Conservation (phyloP, 1,140 invertebrate genomes). For the Thaumatotibia leucotreta region DNA sequence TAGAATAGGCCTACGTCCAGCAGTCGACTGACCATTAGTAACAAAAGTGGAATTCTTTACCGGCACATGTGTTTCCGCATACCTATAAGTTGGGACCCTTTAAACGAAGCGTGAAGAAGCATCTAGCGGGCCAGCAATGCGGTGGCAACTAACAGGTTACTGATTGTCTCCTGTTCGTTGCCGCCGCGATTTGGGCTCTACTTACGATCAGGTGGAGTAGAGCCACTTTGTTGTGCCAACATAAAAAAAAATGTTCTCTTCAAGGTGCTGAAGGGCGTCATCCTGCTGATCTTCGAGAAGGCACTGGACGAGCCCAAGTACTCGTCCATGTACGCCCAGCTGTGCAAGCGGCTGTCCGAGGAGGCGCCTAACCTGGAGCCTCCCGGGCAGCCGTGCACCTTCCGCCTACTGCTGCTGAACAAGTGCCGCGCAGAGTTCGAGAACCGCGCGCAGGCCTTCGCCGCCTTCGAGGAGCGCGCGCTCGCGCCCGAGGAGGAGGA, state of each 20-base stretch:
- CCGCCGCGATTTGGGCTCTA: no score
- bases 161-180: no score
- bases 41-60: no score
- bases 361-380: constrained; percentile 98
- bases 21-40: no score
- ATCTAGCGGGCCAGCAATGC: no score
- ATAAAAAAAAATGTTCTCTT: neutral
- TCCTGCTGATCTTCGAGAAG: constrained; percentile 98
- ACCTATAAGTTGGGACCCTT: no score
- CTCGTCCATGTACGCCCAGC: constrained; percentile 99
- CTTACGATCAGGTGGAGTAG: no score
- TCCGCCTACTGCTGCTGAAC: constrained; percentile 92
- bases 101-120: no score
- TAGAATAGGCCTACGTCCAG: no score
- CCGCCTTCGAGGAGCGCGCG: constrained; percentile 81
- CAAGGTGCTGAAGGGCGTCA: constrained; percentile 95
- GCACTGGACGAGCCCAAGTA: constrained; percentile 99
- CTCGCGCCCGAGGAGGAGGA: constrained; percentile 90
- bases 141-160: no score
- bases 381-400: constrained; percentile 86
- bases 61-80: no score
- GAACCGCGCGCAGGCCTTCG: constrained; percentile 85
- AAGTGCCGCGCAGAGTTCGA: constrained; percentile 98
- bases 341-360: constrained; percentile 98
- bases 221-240: no score